Conservation (phyloP, 2,113 vertebrate genomes). For the Elgaria multicarinata region DNA sequence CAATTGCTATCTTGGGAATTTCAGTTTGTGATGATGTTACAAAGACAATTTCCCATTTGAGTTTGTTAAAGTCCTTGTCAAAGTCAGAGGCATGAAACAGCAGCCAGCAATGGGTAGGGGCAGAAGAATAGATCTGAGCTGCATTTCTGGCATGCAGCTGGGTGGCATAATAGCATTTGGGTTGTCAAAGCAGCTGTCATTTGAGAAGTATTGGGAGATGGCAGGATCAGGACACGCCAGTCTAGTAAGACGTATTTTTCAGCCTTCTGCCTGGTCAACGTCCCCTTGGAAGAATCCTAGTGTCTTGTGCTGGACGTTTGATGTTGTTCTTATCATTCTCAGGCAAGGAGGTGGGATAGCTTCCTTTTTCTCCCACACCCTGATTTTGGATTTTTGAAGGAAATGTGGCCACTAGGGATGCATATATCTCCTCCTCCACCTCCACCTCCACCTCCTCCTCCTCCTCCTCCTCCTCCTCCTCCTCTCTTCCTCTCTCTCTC, state of each 20-base stretch:
- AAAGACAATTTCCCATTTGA: background rate
- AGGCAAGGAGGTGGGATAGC: background rate
- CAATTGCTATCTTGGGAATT: background rate
- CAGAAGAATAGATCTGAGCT: background rate
- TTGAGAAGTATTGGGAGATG: slow-evolving; percentile 26
- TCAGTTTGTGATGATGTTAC: background rate
- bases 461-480: no score
- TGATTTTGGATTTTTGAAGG: background rate
- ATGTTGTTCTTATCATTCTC: background rate
- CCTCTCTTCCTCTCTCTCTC: no score
- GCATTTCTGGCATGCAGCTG: slow-evolving; percentile 33
- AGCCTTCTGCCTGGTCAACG: slow-evolving; percentile 23
- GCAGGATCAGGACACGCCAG: slow-evolving; percentile 6
- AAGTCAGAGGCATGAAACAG: fast-evolving
- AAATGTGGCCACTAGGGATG: slow-evolving; percentile 34
- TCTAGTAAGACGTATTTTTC: slow-evolving; percentile 44
- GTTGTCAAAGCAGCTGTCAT: slow-evolving; percentile 44
- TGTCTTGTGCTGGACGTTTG: background rate
- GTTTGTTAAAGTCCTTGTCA: background rate
- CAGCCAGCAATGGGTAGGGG: background rate
- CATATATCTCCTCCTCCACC: background rate
- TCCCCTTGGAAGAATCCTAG: background rate
- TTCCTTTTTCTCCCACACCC: fast-evolving
- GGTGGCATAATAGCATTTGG: slow-evolving; percentile 22
- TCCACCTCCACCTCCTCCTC: no score